A percentile compares a stretch with the other conserved stretches of the same genome.
These are phyloP conservation scores for Drosophila neutralis DNA, from an alignment of 2,888 invertebrate genomes.

Conservation along the genomic window DNA sequence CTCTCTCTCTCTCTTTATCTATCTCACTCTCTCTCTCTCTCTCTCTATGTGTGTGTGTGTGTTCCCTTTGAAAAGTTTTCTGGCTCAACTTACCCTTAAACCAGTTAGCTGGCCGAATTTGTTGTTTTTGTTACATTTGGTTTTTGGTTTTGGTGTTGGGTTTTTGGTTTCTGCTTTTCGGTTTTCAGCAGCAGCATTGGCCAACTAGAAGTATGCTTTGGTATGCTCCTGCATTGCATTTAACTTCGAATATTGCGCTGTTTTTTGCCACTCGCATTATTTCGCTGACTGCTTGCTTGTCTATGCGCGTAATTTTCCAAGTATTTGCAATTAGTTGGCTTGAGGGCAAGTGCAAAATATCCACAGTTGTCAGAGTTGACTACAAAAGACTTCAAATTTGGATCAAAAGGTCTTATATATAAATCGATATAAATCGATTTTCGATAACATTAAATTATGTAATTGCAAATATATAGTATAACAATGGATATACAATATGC, in stretches of 20 bases:
- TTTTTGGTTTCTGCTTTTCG: conserved; percentile 24
- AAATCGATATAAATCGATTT: not conserved
- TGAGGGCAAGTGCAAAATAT: conserved; percentile 18
- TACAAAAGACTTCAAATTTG: not conserved
- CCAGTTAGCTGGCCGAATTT: conserved; percentile 29
- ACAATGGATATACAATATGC: too few relatives aligned
- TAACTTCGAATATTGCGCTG: conserved; percentile 41
- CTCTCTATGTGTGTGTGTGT: not conserved
- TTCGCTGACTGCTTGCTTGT: conserved; percentile 10
- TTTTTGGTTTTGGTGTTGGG: conserved; percentile 14
- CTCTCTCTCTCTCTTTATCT: not conserved
- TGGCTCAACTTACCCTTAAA: conserved; percentile 35
- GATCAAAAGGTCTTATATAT: not conserved
- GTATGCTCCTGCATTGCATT: conserved; percentile 42
- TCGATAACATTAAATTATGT: not conserved
- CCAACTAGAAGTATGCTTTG: conserved; percentile 34
- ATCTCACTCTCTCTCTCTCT: not conserved
- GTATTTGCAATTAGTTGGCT: conserved; percentile 28
- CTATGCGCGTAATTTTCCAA: not conserved
- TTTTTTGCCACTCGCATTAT: conserved; percentile 37
- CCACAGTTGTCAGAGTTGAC: not conserved
- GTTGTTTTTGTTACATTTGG: conserved; percentile 29
- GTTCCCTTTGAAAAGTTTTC: conserved; percentile 32
- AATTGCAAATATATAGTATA: not conserved
- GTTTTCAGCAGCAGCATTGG: conserved; percentile 8